Percentiles rank a stretch among this genome's conserved stretches.
phyloP scores from a whole-genome alignment of 2,888 invertebrate genomes.

The Catocala fraxini region DNA sequence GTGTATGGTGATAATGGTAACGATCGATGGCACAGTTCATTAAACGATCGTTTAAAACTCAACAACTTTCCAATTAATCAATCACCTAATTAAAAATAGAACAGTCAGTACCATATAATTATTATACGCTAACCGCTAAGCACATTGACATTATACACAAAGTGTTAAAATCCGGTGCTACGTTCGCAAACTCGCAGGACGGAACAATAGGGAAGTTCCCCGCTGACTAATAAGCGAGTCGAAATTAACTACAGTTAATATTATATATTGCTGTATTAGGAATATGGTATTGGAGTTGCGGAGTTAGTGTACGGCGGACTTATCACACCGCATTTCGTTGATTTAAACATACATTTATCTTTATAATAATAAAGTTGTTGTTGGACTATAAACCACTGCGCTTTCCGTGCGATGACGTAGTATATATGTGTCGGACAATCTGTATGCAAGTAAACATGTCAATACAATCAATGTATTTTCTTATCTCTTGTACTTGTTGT shows the following conservation, averaged over 20 bases:
- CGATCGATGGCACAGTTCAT: too few species aligned
- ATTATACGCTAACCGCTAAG: background rate
- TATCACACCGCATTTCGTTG: background rate
- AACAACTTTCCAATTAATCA: background rate
- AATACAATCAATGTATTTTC: too few species aligned
- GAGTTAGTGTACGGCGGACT: conserved; percentile 8
- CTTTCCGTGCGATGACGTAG: too few species aligned
- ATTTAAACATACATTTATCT: too few species aligned
- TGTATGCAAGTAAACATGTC: too few species aligned
- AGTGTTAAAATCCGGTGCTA: conserved; percentile 29
- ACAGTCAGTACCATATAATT: background rate
- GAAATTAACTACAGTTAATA: conserved; percentile 56
- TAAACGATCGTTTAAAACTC: too few species aligned
- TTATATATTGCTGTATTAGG: conserved; percentile 48
- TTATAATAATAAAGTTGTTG: too few species aligned
- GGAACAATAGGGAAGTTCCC: conserved; percentile 41
- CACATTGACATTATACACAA: conserved; percentile 7
- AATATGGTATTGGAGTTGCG: conserved; percentile 22
- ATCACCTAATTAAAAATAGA: background rate
- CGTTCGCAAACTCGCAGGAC: conserved; percentile 21
- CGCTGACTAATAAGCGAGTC: conserved; percentile 40
- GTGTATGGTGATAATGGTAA: too few species aligned
- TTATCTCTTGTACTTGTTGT: too few species aligned
- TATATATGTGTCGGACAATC: too few species aligned
- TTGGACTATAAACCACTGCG: too few species aligned